Conservation (phyloP, 2,797 vertebrate genomes). For the Typhlichthys eigenmanni region DNA sequence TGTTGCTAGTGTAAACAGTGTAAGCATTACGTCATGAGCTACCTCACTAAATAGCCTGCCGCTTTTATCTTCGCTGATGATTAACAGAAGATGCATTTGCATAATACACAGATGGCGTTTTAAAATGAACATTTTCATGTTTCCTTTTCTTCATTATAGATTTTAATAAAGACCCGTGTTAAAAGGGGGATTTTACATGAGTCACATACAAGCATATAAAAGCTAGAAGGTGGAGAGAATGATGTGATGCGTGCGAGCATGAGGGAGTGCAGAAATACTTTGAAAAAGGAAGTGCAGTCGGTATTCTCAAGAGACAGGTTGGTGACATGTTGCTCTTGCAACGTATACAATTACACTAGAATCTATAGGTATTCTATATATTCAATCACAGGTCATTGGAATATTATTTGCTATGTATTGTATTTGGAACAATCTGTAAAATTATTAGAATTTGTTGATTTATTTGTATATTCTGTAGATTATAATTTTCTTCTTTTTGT, state of each 20-base stretch:
- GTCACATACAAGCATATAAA: constrained; percentile 61
- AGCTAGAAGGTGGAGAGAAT: constrained; percentile 17
- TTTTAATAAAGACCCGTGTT: constrained; percentile 43
- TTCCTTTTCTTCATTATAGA: constrained; percentile 27
- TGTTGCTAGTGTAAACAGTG: constrained; percentile 49
- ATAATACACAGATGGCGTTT: too few species aligned
- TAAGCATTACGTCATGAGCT: constrained; percentile 56
- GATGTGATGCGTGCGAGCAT: not conserved
- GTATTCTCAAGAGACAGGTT: not conserved
- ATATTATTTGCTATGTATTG: too few species aligned
- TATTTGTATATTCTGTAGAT: too few species aligned
- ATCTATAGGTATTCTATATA: too few species aligned
- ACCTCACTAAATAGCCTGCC: constrained; percentile 20
- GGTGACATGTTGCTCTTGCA: not conserved
- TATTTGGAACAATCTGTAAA: too few species aligned
- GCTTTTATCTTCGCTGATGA: too few species aligned
- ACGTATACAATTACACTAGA: too few species aligned
- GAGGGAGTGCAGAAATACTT: constrained; percentile 4
- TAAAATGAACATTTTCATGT: constrained; percentile 7
- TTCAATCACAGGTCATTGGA: too few species aligned
- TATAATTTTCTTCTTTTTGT: too few species aligned
- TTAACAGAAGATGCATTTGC: too few species aligned
- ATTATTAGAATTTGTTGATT: too few species aligned
- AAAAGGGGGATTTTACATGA: constrained; percentile 63
- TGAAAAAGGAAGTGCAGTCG: constrained; percentile 3